These are phyloP conservation scores for Chaetura pelagica DNA, from an alignment of 2,113 vertebrate genomes.

Conservation along the genomic window DNA sequence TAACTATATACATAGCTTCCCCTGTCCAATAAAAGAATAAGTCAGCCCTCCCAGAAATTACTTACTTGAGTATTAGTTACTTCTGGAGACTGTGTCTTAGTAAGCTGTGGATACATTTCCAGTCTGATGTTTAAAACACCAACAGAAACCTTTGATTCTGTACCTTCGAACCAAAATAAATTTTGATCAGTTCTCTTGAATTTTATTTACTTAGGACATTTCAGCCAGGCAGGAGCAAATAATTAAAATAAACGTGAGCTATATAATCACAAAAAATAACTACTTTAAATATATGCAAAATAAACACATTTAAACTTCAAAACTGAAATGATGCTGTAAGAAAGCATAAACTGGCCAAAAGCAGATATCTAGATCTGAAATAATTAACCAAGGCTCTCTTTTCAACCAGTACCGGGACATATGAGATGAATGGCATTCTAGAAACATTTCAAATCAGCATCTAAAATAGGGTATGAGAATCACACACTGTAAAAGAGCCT, in stretches of 20 bases:
- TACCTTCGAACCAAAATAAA: slow-evolving; percentile 80
- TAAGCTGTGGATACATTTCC: slow-evolving; percentile 91
- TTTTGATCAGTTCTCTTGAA: slow-evolving; percentile 28
- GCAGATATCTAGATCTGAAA: neutral
- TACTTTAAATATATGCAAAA: neutral
- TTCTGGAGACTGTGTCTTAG: slow-evolving; percentile 83
- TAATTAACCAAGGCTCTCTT: neutral
- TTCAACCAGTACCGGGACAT: neutral
- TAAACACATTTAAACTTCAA: neutral
- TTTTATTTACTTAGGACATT: neutral
- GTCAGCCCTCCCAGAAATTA: neutral
- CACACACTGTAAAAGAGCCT: neutral
- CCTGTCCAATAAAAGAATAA: neutral
- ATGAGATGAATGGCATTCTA: neutral
- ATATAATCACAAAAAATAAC: neutral
- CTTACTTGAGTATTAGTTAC: slow-evolving; percentile 91
- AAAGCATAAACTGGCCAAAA: neutral
- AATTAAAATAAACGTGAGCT: neutral
- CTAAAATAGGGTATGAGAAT: neutral
- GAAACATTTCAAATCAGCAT: neutral
- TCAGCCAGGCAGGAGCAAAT: neutral
- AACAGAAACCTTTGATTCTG: slow-evolving; percentile 92
- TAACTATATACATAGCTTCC: neutral
- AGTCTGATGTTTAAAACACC: slow-evolving; percentile 92
- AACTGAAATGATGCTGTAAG: neutral